Percentiles rank a stretch among this genome's conserved stretches.
Conservation (phyloP, 2,888 invertebrate species). For the Ichneumon xanthorius region DNA sequence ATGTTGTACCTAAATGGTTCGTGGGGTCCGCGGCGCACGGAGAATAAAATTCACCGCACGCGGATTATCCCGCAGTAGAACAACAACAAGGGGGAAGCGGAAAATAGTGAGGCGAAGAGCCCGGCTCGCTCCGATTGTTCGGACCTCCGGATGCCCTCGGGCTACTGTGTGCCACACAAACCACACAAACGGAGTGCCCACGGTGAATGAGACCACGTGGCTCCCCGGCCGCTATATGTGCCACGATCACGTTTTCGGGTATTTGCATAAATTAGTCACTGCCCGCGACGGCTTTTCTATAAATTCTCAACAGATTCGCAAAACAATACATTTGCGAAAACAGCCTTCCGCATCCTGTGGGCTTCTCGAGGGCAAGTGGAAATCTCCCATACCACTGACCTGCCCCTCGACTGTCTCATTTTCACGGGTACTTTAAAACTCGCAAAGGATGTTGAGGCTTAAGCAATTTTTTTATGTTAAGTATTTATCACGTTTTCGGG, state of each 20-base stretch:
- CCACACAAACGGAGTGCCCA: constrained; percentile 73
- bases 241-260: constrained; percentile 69
- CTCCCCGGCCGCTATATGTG: constrained; percentile 34
- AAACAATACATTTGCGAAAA: not conserved
- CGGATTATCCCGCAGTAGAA: constrained; percentile 79
- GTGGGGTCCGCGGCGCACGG: constrained; percentile 54
- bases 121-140: constrained; percentile 49
- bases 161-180: constrained; percentile 71
- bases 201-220: constrained; percentile 4
- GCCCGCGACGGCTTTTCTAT: not conserved
- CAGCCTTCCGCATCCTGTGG: not conserved
- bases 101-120: constrained; percentile 23
- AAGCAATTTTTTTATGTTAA: too few species aligned
- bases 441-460: not conserved
- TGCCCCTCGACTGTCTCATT: not conserved
- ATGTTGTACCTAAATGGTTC: constrained; percentile 73
- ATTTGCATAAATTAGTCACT: constrained; percentile 74
- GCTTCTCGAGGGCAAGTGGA: not conserved
- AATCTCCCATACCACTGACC: not conserved
- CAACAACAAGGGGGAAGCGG: constrained; percentile 76
- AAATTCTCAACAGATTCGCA: constrained; percentile 15
- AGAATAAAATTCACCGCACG: constrained; percentile 72
- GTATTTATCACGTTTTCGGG: constrained; percentile 69
- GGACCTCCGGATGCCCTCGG: constrained; percentile 50
- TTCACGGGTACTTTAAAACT: not conserved